A percentile compares a stretch with the other conserved stretches of the same genome.
Conservation (phyloP, 1,140 invertebrate genomes). For the Drosophila nigromelanica region DNA sequence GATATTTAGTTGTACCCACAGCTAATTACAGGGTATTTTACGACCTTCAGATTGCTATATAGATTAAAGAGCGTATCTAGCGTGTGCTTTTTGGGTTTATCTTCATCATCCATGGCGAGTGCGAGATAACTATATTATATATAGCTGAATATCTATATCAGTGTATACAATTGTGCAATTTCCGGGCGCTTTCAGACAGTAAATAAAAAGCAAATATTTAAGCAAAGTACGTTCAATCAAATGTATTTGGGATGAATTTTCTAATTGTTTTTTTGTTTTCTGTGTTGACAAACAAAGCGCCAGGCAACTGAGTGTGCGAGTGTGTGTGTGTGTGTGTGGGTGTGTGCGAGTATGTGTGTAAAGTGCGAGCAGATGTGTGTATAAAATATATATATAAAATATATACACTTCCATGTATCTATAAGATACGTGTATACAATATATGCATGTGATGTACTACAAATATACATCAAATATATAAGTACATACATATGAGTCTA, state of each 20-base stretch:
- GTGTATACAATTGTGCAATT: neutral
- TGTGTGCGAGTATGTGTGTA: too few relatives aligned
- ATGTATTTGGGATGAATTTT: constrained; percentile 17
- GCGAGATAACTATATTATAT: constrained; percentile 13
- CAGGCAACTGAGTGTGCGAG: constrained; percentile 12
- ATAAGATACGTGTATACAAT: too few relatives aligned
- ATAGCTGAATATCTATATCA: neutral
- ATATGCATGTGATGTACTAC: too few relatives aligned
- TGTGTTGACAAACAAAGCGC: constrained; percentile 65
- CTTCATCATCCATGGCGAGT: constrained; percentile 71
- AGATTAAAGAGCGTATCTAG: constrained; percentile 63
- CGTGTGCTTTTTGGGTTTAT: constrained; percentile 77
- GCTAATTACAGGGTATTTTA: neutral
- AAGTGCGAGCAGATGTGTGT: too few relatives aligned
- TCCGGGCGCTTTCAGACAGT: constrained; percentile 2
- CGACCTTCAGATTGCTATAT: constrained; percentile 65
- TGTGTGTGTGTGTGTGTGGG: neutral
- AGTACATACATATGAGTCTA: too few relatives aligned
- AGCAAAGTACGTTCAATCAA: neutral
- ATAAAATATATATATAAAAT: too few relatives aligned
- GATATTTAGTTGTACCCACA: neutral
- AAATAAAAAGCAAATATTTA: constrained; percentile 41
- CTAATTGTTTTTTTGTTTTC: constrained; percentile 38
- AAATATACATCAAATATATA: too few relatives aligned
- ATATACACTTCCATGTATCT: too few relatives aligned